phyloP scores from a whole-genome alignment of 2,888 invertebrate genomes.

The Meteorus colon region DNA sequence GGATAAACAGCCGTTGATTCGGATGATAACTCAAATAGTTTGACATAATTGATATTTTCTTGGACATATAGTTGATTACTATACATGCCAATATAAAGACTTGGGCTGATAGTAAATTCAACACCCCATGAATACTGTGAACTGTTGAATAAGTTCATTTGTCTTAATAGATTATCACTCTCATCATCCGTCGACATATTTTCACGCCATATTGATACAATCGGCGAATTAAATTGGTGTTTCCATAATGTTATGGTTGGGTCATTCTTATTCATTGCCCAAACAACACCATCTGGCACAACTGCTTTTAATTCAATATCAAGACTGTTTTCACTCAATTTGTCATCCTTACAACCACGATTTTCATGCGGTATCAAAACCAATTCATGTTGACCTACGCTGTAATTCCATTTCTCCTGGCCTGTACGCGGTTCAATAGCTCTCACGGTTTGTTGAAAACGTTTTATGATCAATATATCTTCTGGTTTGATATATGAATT shows the following conservation, averaged over 20 bases:
- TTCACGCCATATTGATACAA: constrained; percentile 91
- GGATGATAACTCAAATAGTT: constrained; percentile 55
- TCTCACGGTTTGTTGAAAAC: constrained; percentile 90
- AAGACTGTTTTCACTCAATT: constrained; percentile 41
- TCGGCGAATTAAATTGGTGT: constrained; percentile 87
- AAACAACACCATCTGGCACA: constrained; percentile 83
- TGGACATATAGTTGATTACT: constrained; percentile 80
- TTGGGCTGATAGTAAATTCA: constrained; percentile 75
- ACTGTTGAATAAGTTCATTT: constrained; percentile 84
- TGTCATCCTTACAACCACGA: constrained; percentile 72
- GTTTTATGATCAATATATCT: constrained; percentile 83
- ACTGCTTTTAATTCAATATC: constrained; percentile 78
- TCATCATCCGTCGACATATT: constrained; percentile 32
- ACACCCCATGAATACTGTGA: constrained; percentile 74
- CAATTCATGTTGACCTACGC: constrained; percentile 91
- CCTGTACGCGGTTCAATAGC: constrained; percentile 92
- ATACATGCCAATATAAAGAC: constrained; percentile 90
- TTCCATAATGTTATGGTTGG: constrained; percentile 81
- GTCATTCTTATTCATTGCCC: constrained; percentile 78
- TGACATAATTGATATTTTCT: constrained; percentile 61
- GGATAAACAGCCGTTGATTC: constrained; percentile 75
- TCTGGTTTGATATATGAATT: constrained; percentile 73
- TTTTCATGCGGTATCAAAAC: constrained; percentile 75
- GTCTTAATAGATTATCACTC: constrained; percentile 73
- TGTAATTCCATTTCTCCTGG: constrained; percentile 95